Conservation (phyloP, 2,888 invertebrate genomes). For the Philereme vetulata region DNA sequence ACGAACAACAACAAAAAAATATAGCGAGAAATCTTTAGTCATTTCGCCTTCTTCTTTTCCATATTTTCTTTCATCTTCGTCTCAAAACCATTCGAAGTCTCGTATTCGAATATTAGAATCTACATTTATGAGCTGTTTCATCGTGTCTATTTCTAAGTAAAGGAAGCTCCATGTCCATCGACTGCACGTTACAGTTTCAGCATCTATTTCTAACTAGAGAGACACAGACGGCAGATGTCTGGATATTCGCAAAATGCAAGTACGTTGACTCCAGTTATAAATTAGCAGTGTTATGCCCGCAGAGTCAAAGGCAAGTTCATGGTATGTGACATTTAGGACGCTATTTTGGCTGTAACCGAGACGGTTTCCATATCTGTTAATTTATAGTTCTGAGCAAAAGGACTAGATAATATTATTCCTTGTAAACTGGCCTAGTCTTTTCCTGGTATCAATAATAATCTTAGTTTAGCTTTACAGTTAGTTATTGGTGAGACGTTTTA, state of each 20-base stretch:
- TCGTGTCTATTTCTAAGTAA: background rate
- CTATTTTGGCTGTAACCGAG: slow-evolving; percentile 45
- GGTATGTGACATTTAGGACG: slow-evolving; percentile 70
- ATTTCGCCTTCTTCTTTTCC: background rate
- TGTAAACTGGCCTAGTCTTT: too few relatives aligned
- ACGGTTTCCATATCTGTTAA: slow-evolving; percentile 48
- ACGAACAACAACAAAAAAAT: too few relatives aligned
- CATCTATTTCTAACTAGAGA: slow-evolving; percentile 32
- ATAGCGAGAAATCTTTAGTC: background rate
- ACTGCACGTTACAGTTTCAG: slow-evolving; percentile 17
- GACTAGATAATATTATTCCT: too few relatives aligned
- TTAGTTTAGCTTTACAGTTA: too few relatives aligned
- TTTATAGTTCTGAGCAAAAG: too few relatives aligned
- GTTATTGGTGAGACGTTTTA: too few relatives aligned
- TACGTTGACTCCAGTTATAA: slow-evolving; percentile 57
- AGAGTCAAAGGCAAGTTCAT: slow-evolving; percentile 65
- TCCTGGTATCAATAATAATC: too few relatives aligned
- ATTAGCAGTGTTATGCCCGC: slow-evolving; percentile 50
- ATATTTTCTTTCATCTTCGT: background rate
- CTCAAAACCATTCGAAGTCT: background rate
- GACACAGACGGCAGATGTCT: slow-evolving; percentile 44
- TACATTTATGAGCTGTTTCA: background rate
- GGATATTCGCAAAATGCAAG: slow-evolving; percentile 52
- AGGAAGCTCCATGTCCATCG: slow-evolving; percentile 16
- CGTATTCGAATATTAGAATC: background rate